Evolutionary conservation across 2,888 invertebrate genomes (phyloP).

Genomic region (Eulithis prunata): DNA sequence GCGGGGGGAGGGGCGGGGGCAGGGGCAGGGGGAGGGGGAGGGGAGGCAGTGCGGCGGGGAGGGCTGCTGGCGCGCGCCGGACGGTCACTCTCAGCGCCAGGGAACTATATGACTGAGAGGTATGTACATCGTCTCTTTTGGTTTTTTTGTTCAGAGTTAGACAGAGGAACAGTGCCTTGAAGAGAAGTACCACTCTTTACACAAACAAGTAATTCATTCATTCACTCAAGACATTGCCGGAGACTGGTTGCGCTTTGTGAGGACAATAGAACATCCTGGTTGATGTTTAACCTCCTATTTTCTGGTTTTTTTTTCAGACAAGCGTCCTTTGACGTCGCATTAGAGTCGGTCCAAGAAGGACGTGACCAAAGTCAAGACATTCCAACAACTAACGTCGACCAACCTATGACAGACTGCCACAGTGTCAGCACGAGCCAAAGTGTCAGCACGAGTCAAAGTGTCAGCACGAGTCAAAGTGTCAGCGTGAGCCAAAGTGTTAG

Average conservation of each 20-base stretch:
- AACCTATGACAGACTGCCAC: not conserved
- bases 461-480: not conserved
- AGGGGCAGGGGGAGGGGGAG: conserved; percentile 41
- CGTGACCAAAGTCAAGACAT: conserved; percentile 58
- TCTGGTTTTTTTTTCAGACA: conserved; percentile 53
- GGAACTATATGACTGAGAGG: conserved; percentile 74
- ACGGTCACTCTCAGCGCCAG: conserved; percentile 74
- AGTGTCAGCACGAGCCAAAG: conserved; percentile 7
- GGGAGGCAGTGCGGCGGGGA: conserved; percentile 34
- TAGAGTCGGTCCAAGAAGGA: conserved; percentile 73
- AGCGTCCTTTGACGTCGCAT: conserved; percentile 72
- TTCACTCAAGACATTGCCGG: too few species aligned
- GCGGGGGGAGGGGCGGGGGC: not conserved
- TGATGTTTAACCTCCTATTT: too few species aligned
- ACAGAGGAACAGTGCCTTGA: too few species aligned
- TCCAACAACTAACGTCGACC: conserved; percentile 21
- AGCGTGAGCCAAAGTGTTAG: not conserved
- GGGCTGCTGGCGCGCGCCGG: conserved; percentile 68
- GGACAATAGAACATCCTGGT: too few species aligned
- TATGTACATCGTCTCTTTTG: too few species aligned
- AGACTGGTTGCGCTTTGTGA: too few species aligned
- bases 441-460: not conserved
- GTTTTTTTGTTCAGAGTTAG: too few species aligned
- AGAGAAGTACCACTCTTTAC: too few species aligned
- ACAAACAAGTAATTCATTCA: too few species aligned